Evolutionary conservation across 2,888 invertebrate genomes (phyloP).

Genomic region (Mythimna vitellina): DNA sequence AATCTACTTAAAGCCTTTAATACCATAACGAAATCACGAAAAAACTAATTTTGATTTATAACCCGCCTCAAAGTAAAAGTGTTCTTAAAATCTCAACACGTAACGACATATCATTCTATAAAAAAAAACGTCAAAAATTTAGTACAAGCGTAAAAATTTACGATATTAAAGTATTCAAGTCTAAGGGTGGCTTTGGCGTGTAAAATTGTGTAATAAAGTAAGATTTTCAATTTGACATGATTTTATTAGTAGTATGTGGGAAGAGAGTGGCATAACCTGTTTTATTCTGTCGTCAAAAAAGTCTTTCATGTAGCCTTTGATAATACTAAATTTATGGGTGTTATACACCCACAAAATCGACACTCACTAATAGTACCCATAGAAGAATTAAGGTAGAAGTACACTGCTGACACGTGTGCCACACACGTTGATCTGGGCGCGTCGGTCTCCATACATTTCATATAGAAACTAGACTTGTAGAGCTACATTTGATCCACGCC

Average conservation of each 20-base stretch:
- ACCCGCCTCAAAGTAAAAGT: constrained; percentile 22
- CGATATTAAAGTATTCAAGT: constrained; percentile 49
- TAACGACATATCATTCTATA: constrained; percentile 35
- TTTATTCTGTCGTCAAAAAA: constrained; percentile 28
- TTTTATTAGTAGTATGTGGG: constrained; percentile 44
- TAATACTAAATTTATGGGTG: background rate
- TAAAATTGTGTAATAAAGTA: constrained; percentile 47
- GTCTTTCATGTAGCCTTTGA: constrained; percentile 4
- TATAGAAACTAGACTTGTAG: too few relatives aligned
- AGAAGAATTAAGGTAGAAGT: background rate
- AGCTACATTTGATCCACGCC: too few relatives aligned
- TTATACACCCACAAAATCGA: background rate
- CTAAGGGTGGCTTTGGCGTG: constrained; percentile 12
- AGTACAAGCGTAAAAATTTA: constrained; percentile 59
- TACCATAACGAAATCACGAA: constrained; percentile 23
- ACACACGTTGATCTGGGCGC: too few relatives aligned
- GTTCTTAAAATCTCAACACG: constrained; percentile 20
- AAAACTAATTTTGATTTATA: constrained; percentile 59
- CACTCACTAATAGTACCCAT: background rate
- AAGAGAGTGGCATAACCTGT: background rate
- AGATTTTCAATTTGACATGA: constrained; percentile 59
- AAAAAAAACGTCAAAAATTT: constrained; percentile 53
- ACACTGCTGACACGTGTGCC: too few relatives aligned
- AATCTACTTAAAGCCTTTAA: background rate
- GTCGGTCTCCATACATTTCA: too few relatives aligned